phyloP scores from a whole-genome alignment of 2,113 vertebrate species.

The Actenoides hombroni region DNA sequence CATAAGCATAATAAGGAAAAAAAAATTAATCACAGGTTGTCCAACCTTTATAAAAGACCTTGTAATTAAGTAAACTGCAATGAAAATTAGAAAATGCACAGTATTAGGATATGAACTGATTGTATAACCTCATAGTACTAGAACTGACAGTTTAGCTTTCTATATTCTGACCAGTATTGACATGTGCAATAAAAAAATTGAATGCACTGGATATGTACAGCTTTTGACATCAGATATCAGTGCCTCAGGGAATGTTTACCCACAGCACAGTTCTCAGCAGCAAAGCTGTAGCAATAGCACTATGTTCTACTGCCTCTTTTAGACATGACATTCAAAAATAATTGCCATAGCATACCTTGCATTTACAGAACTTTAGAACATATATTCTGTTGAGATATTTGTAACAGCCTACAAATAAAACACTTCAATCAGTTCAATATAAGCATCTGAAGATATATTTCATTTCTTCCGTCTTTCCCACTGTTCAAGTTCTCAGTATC shows the following conservation, averaged over 20 bases:
- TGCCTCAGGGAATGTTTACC: neutral
- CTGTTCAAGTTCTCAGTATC: neutral
- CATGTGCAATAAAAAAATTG: slow-evolving; percentile 21
- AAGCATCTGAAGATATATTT: neutral
- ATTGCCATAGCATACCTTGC: neutral
- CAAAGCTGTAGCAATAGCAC: neutral
- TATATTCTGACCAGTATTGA: neutral
- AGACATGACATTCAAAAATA: neutral
- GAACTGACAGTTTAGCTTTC: neutral
- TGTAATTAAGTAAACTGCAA: neutral
- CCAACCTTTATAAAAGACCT: neutral
- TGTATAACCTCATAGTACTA: neutral
- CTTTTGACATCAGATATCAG: slow-evolving; percentile 13
- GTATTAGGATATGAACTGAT: neutral
- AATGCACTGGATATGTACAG: neutral
- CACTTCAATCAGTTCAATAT: neutral
- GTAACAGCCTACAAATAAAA: neutral
- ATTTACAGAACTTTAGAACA: neutral
- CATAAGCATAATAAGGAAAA: neutral
- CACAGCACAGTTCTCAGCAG: neutral
- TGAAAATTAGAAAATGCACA: neutral
- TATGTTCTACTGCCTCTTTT: neutral
- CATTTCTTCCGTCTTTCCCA: neutral
- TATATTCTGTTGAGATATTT: neutral
- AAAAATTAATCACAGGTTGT: neutral